These are phyloP conservation scores for Disparrhopalites patrizii DNA, from an alignment of 2,888 invertebrate genomes.

Conservation along the genomic window DNA sequence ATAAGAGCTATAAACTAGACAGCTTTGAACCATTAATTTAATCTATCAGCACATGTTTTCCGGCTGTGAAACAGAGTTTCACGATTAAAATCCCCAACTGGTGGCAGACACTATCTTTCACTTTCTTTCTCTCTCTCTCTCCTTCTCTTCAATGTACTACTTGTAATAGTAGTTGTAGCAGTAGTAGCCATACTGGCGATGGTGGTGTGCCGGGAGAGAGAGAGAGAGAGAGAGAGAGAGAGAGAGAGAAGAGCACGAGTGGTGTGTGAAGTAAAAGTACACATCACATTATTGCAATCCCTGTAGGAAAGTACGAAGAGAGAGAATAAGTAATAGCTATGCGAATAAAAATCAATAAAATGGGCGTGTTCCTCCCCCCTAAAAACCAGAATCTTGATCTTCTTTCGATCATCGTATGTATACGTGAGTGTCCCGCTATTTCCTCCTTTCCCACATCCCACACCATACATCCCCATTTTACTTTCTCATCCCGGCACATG, in stretches of 20 bases:
- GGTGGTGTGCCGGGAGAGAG: too few species aligned
- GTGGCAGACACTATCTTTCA: background rate
- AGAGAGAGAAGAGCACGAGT: background rate
- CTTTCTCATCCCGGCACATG: too few species aligned
- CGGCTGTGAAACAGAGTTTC: background rate
- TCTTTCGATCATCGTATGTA: conserved; percentile 15
- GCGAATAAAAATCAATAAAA: conserved; percentile 27
- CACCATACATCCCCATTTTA: too few species aligned
- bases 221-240: conserved; percentile 10
- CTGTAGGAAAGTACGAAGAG: background rate
- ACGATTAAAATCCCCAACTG: background rate
- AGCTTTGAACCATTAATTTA: conserved; percentile 18
- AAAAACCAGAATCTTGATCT: conserved; percentile 25
- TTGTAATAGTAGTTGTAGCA: too few species aligned
- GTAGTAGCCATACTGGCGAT: too few species aligned
- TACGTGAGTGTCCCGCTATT: too few species aligned
- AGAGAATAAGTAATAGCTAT: conserved; percentile 20
- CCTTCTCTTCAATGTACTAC: too few species aligned
- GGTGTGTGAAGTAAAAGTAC: background rate
- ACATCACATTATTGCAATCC: conserved; percentile 15
- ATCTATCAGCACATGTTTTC: conserved; percentile 18
- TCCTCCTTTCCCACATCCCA: too few species aligned
- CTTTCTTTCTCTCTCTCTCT: background rate
- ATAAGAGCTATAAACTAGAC: conserved; percentile 8
- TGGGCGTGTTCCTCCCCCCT: conserved; percentile 21